Evolutionary conservation across 2,797 vertebrate species (phyloP).

Genomic region (Sebastes oblongus): DNA sequence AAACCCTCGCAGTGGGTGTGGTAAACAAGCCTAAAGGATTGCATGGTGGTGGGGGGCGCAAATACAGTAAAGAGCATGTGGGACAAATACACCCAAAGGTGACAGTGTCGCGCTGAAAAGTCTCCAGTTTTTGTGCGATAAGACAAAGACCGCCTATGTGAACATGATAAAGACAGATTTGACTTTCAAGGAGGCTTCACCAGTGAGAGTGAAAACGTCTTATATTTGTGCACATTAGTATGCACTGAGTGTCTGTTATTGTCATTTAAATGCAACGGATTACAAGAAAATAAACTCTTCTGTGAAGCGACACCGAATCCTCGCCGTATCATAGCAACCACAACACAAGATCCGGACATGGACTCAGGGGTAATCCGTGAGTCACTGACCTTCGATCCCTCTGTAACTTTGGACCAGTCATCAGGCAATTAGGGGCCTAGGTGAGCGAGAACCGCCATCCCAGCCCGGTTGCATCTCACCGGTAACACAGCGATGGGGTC

Average conservation of each 20-base stretch:
- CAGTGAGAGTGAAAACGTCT: not conserved
- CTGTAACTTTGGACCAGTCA: constrained; percentile 69
- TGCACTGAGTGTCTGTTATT: constrained; percentile 11
- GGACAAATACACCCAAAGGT: constrained; percentile 50
- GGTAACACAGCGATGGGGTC: constrained; percentile 61
- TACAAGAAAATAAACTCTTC: constrained; percentile 13
- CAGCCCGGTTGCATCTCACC: constrained; percentile 61
- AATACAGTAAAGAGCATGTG: constrained; percentile 1
- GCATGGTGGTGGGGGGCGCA: not conserved
- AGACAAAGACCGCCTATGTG: not conserved
- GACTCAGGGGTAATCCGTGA: constrained; percentile 73
- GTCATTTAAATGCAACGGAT: constrained; percentile 37
- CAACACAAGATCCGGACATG: constrained; percentile 49
- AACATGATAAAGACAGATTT: not conserved
- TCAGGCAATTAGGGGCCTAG: constrained; percentile 77
- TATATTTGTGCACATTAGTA: not conserved
- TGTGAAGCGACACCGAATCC: constrained; percentile 30
- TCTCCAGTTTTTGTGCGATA: not conserved
- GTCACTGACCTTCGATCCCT: constrained; percentile 73
- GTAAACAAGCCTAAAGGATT: constrained; percentile 38
- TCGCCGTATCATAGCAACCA: constrained; percentile 53
- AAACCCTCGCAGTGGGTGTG: constrained; percentile 19
- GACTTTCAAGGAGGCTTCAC: constrained; percentile 8
- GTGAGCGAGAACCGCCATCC: constrained; percentile 67
- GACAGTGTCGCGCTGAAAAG: constrained; percentile 4